These are phyloP conservation scores for Drosophila mulleri DNA, from an alignment of 2,888 invertebrate species.

Conservation along the genomic window DNA sequence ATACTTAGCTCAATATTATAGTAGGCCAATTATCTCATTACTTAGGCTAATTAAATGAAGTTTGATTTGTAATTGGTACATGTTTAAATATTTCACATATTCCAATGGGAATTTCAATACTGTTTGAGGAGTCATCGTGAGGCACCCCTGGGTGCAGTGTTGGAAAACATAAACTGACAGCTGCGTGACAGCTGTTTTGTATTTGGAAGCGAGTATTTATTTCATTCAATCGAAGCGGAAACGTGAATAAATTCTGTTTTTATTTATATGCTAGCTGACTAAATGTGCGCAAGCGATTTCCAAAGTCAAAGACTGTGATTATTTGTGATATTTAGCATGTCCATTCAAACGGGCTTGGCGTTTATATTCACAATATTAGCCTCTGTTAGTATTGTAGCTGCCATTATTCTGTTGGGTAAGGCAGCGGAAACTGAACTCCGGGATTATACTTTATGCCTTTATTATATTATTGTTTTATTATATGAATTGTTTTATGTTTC, in stretches of 20 bases:
- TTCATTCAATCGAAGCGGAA: slow-evolving; percentile 28
- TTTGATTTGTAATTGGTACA: too few species aligned
- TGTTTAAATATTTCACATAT: neutral
- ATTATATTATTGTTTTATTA: neutral
- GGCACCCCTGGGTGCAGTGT: slow-evolving; percentile 42
- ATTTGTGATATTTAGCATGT: slow-evolving; percentile 70
- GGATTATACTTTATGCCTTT: neutral
- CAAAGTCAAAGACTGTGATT: slow-evolving; percentile 35
- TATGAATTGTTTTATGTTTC: slow-evolving; percentile 83
- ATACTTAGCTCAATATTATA: neutral
- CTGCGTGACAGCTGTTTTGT: slow-evolving; percentile 62
- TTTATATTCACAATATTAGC: slow-evolving; percentile 86
- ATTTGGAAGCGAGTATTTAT: slow-evolving; percentile 42
- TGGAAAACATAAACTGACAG: slow-evolving; percentile 28
- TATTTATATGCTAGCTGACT: slow-evolving; percentile 1
- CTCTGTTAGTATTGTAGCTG: slow-evolving; percentile 87
- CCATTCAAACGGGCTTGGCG: slow-evolving; percentile 77
- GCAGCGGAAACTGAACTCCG: slow-evolving; percentile 11
- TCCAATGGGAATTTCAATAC: slow-evolving; percentile 5
- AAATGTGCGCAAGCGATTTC: slow-evolving; percentile 26
- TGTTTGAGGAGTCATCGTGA: too few species aligned
- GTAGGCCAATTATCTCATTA: neutral
- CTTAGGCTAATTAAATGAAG: neutral
- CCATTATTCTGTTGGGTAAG: slow-evolving; percentile 88
- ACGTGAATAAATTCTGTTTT: slow-evolving; percentile 38